Percentiles rank a stretch among this genome's conserved stretches.
phyloP scores from a whole-genome alignment of 2,797 vertebrate species.

The Podargus strigoides region DNA sequence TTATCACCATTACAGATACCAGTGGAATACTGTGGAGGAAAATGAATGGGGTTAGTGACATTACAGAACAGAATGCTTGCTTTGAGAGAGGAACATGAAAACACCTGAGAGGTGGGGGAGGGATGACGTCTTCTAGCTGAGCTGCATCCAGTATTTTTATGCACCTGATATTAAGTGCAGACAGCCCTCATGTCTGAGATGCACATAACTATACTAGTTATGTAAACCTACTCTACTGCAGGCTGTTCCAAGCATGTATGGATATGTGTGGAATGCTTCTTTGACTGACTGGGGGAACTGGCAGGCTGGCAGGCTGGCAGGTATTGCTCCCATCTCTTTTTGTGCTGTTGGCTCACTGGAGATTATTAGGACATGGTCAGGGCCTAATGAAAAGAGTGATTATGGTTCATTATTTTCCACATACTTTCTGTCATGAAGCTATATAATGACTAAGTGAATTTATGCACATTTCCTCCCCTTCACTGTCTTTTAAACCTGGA shows the following conservation, averaged over 20 bases:
- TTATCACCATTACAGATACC: not conserved
- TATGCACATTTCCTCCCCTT: not conserved
- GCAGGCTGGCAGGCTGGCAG: not conserved
- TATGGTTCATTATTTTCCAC: conserved; percentile 29
- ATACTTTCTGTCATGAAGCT: not conserved
- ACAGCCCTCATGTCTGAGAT: not conserved
- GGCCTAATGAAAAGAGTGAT: not conserved
- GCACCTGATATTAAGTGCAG: not conserved
- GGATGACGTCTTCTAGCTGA: not conserved
- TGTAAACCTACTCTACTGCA: not conserved
- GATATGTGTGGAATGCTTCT: not conserved
- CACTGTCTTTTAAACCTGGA: not conserved
- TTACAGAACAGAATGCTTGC: not conserved
- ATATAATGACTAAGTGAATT: conserved; percentile 10
- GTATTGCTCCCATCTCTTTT: not conserved
- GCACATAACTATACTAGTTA: not conserved
- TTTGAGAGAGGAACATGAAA: not conserved
- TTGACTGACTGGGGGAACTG: not conserved
- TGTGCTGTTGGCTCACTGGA: not conserved
- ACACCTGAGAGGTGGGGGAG: not conserved
- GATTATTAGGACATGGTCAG: not conserved
- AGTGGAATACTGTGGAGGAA: not conserved
- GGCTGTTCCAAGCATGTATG: not conserved
- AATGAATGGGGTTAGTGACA: conserved; percentile 29
- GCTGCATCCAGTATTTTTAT: not conserved